Conservation (phyloP, 2,113 vertebrate genomes). For the Apodemus speciosus region DNA sequence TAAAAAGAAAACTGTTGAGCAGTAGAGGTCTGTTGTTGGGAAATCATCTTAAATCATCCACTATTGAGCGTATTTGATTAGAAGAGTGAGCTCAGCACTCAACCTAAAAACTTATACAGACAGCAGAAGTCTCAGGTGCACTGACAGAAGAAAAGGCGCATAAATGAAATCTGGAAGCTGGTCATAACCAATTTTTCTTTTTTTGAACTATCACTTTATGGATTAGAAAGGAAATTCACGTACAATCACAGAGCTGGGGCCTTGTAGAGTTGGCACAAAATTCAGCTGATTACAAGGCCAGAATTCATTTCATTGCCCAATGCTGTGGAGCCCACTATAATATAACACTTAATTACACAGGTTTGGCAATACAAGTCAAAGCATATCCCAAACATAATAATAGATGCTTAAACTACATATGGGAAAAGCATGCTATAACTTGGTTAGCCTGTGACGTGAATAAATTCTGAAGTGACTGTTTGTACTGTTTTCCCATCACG, state of each 20-base stretch:
- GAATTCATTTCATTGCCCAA: slow-evolving; percentile 77
- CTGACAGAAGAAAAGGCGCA: neutral
- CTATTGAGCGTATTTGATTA: neutral
- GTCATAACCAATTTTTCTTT: neutral
- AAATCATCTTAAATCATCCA: slow-evolving; percentile 16
- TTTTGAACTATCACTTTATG: neutral
- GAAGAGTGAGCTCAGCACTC: neutral
- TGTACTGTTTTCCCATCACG: slow-evolving; percentile 63
- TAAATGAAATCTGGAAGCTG: slow-evolving; percentile 27
- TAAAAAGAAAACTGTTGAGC: neutral
- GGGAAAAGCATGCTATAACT: slow-evolving; percentile 73
- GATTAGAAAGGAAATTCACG: slow-evolving; percentile 34
- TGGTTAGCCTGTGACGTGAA: slow-evolving; percentile 71
- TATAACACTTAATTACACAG: slow-evolving; percentile 80
- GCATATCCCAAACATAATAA: slow-evolving; percentile 78
- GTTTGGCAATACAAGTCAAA: slow-evolving; percentile 77
- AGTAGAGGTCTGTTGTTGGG: neutral
- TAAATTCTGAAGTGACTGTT: slow-evolving; percentile 69
- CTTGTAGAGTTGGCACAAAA: slow-evolving; percentile 66
- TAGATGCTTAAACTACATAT: slow-evolving; percentile 74
- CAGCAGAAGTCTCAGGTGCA: neutral
- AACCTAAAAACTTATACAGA: neutral
- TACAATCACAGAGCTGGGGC: slow-evolving; percentile 54
- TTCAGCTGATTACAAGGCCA: slow-evolving; percentile 74
- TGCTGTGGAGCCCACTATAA: slow-evolving; percentile 80